Evolutionary conservation across 30 jellyfish, hydroid and myxozoan species (phyloP).

Genomic region (Turritopsis rubra): DNA sequence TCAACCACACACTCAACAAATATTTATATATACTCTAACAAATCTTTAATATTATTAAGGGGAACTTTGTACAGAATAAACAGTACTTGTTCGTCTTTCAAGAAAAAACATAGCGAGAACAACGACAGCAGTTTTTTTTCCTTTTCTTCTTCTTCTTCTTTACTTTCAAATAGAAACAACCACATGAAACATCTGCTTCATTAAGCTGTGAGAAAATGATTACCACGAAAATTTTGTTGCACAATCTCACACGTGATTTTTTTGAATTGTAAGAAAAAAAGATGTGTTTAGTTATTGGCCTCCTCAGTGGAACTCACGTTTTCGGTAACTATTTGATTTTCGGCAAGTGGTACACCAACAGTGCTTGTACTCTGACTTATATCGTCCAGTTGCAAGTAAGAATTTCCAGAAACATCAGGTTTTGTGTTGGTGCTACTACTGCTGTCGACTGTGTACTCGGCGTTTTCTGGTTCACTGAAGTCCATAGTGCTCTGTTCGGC

Average conservation of each 20-base stretch:
- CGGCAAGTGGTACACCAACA: not conserved
- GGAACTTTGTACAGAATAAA: not conserved
- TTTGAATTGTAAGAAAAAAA: no score
- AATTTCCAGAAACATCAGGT: slow-evolving; percentile 1
- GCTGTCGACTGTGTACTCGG: slow-evolving; percentile 34
- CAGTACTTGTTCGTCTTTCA: not conserved
- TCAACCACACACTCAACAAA: not conserved
- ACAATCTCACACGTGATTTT: no score
- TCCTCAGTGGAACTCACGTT: slow-evolving; percentile 17
- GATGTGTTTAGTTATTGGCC: not conserved
- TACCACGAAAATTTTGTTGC: not conserved
- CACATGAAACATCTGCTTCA: not conserved
- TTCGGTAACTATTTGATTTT: not conserved
- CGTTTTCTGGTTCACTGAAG: slow-evolving; percentile 13
- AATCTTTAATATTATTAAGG: not conserved
- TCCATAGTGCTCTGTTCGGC: slow-evolving; percentile 24
- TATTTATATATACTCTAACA: not conserved
- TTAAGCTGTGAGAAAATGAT: no score
- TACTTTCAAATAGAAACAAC: not conserved
- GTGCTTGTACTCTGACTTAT: slow-evolving; percentile 31
- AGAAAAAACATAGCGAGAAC: not conserved
- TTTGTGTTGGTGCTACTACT: slow-evolving; percentile 15
- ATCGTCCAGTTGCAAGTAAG: slow-evolving; percentile 22
- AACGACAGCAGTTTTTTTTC: not conserved
- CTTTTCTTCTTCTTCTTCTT: not conserved